Evolutionary conservation across 2,113 vertebrate genomes (phyloP).

Genomic region (Callionymus lyra): DNA sequence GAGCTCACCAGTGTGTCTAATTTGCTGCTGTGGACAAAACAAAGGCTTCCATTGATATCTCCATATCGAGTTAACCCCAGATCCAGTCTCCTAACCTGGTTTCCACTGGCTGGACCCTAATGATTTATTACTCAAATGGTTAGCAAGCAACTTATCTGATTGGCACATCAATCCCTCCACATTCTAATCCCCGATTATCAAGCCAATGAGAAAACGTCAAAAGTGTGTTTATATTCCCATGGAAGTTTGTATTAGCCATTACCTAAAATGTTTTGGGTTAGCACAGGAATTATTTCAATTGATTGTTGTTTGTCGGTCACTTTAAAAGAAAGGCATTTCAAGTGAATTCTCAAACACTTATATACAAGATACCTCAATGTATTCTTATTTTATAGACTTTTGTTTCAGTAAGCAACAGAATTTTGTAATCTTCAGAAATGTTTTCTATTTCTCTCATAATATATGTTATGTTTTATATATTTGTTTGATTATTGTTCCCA

Average conservation of each 20-base stretch:
- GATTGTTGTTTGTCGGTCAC: too few species aligned
- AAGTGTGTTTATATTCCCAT: constrained; percentile 27
- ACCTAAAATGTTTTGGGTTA: background rate
- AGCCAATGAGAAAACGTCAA: constrained; percentile 40
- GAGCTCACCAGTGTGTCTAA: constrained; percentile 47
- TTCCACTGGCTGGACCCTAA: constrained; percentile 43
- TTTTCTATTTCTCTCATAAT: too few species aligned
- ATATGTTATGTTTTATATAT: too few species aligned
- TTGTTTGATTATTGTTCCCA: too few species aligned
- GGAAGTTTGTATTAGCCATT: too few species aligned
- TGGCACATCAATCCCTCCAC: constrained; percentile 36
- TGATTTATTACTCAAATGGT: constrained; percentile 50
- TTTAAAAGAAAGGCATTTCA: too few species aligned
- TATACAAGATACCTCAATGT: too few species aligned
- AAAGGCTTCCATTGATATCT: constrained; percentile 61
- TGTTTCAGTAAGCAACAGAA: too few species aligned
- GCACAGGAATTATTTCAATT: too few species aligned
- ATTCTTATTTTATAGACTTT: too few species aligned
- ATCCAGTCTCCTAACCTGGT: constrained; percentile 30
- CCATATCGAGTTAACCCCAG: constrained; percentile 37
- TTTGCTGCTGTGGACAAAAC: constrained; percentile 54
- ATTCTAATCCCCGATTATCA: background rate
- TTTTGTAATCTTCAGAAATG: too few species aligned
- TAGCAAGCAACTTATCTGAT: constrained; percentile 45
- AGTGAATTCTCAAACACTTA: too few species aligned